Base-by-base conservation (phyloP, 2,113 vertebrate genomes). In the Bubo blakistoni region DNA sequence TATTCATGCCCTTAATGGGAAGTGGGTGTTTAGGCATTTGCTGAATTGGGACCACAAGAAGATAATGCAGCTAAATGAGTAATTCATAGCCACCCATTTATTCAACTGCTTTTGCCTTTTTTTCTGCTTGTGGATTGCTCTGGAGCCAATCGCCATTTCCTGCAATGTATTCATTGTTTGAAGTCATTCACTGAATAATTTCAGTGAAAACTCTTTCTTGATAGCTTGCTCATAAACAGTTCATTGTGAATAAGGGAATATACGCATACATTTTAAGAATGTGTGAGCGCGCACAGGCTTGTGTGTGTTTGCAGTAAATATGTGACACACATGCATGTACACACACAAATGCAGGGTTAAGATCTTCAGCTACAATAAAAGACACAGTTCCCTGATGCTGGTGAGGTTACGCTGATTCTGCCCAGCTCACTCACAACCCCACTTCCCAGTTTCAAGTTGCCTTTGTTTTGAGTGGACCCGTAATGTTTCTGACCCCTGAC, bases 151-250 rank as follows among this genome's bases (percentile, higher is more conserved):
- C 76, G 74, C 93, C 81, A 96, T 97, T 97, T 94, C 89, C 96
- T 94, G 95, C 92, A 46, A 87, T 93, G 89, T 97, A 94, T 91
- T 92, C 96, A 95, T 97, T 97, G 96, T 97, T 86, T 96, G 94
- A 96, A 97, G 91, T 83, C 96, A 97, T 89, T 94, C 97, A 97
- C 94, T 96, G 96, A 93, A 95, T 95, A 97, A 98, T 97, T 96
- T 96, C 97, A 92, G 71, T 82, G 92, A 86, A 96, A 97, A 95
- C 96, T 95, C 96, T 90, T 95, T 82, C 87, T 93, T 92, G 93
- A 95, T 96, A 95, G 91, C 93, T 94, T 66, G 81, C 79, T 94
- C 90, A 92, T 95, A 92, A 96, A 86, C 86, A 88, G 54, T 85
- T 96, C 90, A 84, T 91, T 96, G 86, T 94, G 95, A 85, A 85